Base-by-base conservation (phyloP, 1,140 invertebrate genomes). In the Brachionus rotundiformis region DNA sequence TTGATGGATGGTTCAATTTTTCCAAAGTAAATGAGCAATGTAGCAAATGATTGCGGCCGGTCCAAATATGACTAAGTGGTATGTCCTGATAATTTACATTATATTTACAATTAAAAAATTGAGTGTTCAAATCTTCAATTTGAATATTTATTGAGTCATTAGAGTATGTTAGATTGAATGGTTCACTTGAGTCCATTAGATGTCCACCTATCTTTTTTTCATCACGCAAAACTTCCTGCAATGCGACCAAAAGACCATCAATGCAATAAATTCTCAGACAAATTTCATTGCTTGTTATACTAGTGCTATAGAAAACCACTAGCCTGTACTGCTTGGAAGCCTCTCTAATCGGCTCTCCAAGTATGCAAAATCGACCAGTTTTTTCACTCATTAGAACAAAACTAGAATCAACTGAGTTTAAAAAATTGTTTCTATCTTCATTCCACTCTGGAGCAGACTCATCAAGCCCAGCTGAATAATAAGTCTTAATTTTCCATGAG, bases 11-110 rank as follows among this genome's bases (percentile, higher is more conserved):
- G 23, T 36, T n/a, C 11, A 19, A 33, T 47, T 77, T 77, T 59
- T 77, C 75, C 31, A 77, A 47, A 31, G 8, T 29, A 49, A 77
- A 59, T n/a, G 75, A 54, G 36, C 75, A 77, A 77, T 77, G 75
- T 13, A 77, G 27, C 31, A 77, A 77, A 49, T 77, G 75, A 36
- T 59, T 77, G 19, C 75, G 23, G 13, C 75, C 75, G 0, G 27
- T 77, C 75, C 75, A 77, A 25, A 77, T 77, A 59, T 77, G 75
- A 10, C 31, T 77, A 0, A 77, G 27, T n/a, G 75, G 75, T 54
- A 77, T 77, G 27, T 77, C 49, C 16, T 77, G 75, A 27, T 3
- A 77, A 54, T 49, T 77, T 5, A 77, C 75, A 54, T 19, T 36
- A 49, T 77, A 59, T 36, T 77, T 77, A 59, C 75, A 77, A 59